Base-by-base conservation (phyloP, 2,113 vertebrate genomes). In the Melanostigma gelatinosum region DNA sequence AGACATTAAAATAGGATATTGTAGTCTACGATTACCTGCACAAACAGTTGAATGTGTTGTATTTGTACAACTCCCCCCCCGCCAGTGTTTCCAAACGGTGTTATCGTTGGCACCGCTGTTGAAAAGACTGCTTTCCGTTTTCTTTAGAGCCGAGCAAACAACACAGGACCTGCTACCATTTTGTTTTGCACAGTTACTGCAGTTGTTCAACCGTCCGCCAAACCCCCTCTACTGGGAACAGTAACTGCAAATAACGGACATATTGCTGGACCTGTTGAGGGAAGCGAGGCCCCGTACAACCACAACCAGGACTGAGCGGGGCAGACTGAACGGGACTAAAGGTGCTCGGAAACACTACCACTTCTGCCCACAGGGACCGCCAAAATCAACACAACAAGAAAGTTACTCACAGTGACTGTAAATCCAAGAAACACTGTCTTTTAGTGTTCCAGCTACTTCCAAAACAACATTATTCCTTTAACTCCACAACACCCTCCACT, bases 401-500 rank as follows among this genome's bases (percentile, higher is more conserved):
- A 24, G 54, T 55, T 11, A n/a, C 22, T 24, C 54, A 12, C 12
- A 4, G 54, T 11, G n/a, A n/a, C 54, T 24, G 5, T 50, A 3
- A 20, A 50, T 20, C 48, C 18, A 50, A 50, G 20, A 18, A 3
- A 50, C 8, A 50, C 11, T 6, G 48, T 11, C 36, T 20, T 42
- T 38, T 4, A 24, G 63, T 16, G 52, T n/a, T 66, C 15, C 1
- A 29, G 27, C 20, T 36, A 18, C 40, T 67, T 57, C 20, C n/a
- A 15, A 20, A 38, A 13, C 16, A 83, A 16, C 80, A 50, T 72
- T 20, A 42, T 27, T 72, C 15, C 68, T 67, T 72, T 42, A 11
- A 42, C 54, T 61, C 60, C 12, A 44, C 71, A 74, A 52, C 20
- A 29, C 36, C 57, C 13, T 79, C 52, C 18, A 67, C 68, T 64